phyloP scores from a whole-genome alignment of 2,888 invertebrate species.

The Agapostemon virescens region DNA sequence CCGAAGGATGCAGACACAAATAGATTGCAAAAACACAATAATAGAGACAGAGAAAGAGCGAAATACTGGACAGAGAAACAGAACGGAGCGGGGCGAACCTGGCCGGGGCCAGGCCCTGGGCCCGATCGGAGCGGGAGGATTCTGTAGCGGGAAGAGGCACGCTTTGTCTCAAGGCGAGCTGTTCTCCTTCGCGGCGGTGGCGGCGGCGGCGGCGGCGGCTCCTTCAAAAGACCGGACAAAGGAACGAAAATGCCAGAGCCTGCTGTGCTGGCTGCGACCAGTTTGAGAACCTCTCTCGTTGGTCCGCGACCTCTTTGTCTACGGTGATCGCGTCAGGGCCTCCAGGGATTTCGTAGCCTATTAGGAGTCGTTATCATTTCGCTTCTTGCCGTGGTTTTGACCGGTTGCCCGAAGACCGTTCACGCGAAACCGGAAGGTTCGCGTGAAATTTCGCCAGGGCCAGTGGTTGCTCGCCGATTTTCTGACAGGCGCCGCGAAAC shows the following conservation, averaged over 20 bases:
- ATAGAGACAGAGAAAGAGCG: conserved; percentile 75
- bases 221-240: conserved; percentile 72
- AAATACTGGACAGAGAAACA: conserved; percentile 20
- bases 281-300: conserved; percentile 60
- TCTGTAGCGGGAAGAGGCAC: conserved; percentile 24
- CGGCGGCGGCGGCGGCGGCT: too few relatives aligned
- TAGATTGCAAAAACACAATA: conserved; percentile 80
- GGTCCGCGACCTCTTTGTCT: conserved; percentile 65
- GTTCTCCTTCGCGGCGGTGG: conserved; percentile 68
- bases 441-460: conserved; percentile 57
- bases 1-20: conserved; percentile 78
- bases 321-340: conserved; percentile 50
- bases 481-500: conserved; percentile 12
- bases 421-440: conserved; percentile 33
- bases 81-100: conserved; percentile 3
- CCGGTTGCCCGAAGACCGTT: too few relatives aligned
- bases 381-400: conserved; percentile 31
- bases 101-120: neutral
- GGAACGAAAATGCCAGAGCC: conserved; percentile 57
- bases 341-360: conserved; percentile 62
- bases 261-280: conserved; percentile 27
- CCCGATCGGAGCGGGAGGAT: conserved; percentile 7
- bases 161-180: conserved; percentile 79
- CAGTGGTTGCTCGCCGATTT: conserved; percentile 21
- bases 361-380: conserved; percentile 70